phyloP scores from a whole-genome alignment of 2,797 vertebrate species.

The Chrosomus eos region DNA sequence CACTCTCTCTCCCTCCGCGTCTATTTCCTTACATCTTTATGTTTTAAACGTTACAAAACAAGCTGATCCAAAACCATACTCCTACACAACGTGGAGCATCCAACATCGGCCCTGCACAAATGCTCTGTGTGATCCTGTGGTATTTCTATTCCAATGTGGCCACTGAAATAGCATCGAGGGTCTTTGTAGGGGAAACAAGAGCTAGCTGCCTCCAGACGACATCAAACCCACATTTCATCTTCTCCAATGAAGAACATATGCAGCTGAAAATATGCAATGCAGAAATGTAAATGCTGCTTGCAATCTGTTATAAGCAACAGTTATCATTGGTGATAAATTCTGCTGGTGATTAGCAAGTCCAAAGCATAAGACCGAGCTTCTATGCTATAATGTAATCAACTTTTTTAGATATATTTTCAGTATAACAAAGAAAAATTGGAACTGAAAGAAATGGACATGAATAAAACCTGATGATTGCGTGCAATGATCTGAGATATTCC shows the following conservation, averaged over 20 bases:
- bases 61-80: slow-evolving; percentile 35
- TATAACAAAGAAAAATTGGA: not conserved
- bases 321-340: not conserved
- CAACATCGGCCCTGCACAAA: not conserved
- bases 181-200: slow-evolving; percentile 24
- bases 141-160: slow-evolving; percentile 32
- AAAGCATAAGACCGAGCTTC: not conserved
- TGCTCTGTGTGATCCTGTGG: slow-evolving; percentile 36
- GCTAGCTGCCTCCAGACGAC: slow-evolving; percentile 3
- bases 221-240: slow-evolving; percentile 31
- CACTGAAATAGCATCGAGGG: slow-evolving; percentile 24
- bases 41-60: slow-evolving; percentile 57
- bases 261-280: slow-evolving; percentile 1
- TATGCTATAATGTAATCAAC: not conserved
- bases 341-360: not conserved
- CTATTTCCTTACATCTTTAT: slow-evolving; percentile 21
- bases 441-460: not conserved
- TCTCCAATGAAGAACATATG: slow-evolving; percentile 7
- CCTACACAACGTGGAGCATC: not conserved
- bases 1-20: not conserved
- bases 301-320: slow-evolving; percentile 8
- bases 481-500: not conserved
- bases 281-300: not conserved
- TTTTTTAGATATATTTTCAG: not conserved
- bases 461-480: not conserved